Evolutionary conservation across 1,140 invertebrate genomes (phyloP).

Genomic region (Heterodera carotae): DNA sequence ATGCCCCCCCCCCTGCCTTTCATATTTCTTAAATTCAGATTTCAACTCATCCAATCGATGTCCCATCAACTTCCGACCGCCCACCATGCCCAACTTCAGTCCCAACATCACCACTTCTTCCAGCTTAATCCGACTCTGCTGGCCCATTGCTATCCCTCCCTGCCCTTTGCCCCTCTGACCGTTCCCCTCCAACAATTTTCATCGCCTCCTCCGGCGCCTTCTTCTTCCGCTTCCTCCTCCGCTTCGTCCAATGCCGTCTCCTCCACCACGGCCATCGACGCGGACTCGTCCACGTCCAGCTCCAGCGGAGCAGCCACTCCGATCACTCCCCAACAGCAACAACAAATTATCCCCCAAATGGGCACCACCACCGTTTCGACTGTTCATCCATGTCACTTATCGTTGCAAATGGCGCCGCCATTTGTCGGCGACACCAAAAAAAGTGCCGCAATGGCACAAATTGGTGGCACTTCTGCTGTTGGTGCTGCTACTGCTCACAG

Average conservation of each 20-base stretch:
- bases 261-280: not conserved
- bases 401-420: not conserved
- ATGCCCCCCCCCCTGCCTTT: not conserved
- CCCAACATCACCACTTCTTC: not conserved
- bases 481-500: too few relatives aligned
- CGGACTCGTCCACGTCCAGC: conserved; percentile 12
- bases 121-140: not conserved
- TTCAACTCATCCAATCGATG: not conserved
- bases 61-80: not conserved
- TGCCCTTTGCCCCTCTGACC: not conserved
- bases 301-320: not conserved
- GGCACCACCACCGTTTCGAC: not conserved
- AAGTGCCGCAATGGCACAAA: too few relatives aligned
- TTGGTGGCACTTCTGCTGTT: too few relatives aligned
- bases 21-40: conserved; percentile 3
- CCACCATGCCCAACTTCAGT: not conserved
- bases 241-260: not conserved
- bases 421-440: not conserved
- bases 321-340: not conserved
- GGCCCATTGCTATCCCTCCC: not conserved
- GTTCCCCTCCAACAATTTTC: not conserved
- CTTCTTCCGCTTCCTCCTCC: conserved; percentile 7
- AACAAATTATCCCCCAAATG: conserved; percentile 10
- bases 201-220: not conserved
- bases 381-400: conserved; percentile 10